Evolutionary conservation across 1,140 invertebrate genomes (phyloP), one percentile per base, ranked within the genome.

Genomic region (Aphaenogaster rudis): DNA sequence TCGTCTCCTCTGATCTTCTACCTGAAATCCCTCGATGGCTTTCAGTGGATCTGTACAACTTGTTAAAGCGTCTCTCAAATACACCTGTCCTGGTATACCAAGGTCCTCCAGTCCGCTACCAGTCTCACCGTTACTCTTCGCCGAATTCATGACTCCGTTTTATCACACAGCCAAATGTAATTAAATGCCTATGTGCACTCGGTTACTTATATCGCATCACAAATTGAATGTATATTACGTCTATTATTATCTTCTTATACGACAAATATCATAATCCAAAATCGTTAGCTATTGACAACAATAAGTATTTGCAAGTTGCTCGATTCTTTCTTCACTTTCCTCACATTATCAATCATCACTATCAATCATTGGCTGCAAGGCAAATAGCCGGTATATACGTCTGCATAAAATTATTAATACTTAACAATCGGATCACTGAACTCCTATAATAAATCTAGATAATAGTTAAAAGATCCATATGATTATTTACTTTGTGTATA

Each of bases 11-110:
- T 69, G 48, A 76, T 28, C 57, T 61, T 50, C 88, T 95, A 97
- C 97, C 96, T 99, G 99, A 96, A 99, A 99, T 96, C 99, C 98
- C 96, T 99, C 98, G 90, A 99, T 99, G 59, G 99, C 98, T 96
- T 98, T 99, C 3, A 99, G 94, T 17, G 99, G 99, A 96, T 99
- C 99, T 1, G 98, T 98, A 94, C 99, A 99, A 93, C 98, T 99
- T 36, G 99, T 99, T 3, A 99, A 96, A 64, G 99, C 98, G 94
- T 99, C 98, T 85, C 98, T 96, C 13, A 99, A 96, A 94, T 97
- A 98, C 57, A 97, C 97, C 92, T 98, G 97, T 0, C 99, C 99
- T 13, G 98, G 98, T 86, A 99, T 98, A 48, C 98, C 98, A 17
- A 99, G 96, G 86, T 99, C 98, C 95, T 99, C 98, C 79, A 99